Percentiles rank a stretch among this genome's conserved stretches.
Conservation (phyloP, 2,113 vertebrate species). For the Platichthys flesus region DNA sequence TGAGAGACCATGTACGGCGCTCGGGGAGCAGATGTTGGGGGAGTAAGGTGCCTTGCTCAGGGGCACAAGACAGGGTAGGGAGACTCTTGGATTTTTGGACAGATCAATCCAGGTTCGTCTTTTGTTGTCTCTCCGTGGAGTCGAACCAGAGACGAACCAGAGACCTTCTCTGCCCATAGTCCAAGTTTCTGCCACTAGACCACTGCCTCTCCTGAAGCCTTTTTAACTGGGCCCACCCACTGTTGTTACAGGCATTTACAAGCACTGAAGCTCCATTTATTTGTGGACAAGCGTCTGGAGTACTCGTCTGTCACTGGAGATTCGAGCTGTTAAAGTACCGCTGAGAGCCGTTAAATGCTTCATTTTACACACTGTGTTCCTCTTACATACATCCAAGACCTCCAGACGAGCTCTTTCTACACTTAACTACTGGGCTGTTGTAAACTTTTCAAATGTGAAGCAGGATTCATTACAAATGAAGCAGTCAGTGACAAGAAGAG, state of each 20-base stretch:
- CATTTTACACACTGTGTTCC: slow-evolving; percentile 52
- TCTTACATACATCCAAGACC: slow-evolving; percentile 17
- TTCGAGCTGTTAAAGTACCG: slow-evolving; percentile 42
- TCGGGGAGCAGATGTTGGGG: no score
- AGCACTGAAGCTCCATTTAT: slow-evolving; percentile 31
- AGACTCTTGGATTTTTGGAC: no score
- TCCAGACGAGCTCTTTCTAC: slow-evolving; percentile 28
- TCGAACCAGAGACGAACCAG: no score
- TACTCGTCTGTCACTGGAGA: slow-evolving; percentile 45
- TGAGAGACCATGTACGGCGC: no score
- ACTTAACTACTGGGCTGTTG: slow-evolving; percentile 48
- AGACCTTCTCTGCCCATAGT: no score
- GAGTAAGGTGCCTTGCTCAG: no score
- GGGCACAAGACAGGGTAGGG: no score
- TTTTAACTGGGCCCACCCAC: slow-evolving; percentile 54
- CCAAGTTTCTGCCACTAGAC: no score
- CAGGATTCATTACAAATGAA: slow-evolving; percentile 23
- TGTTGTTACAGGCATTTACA: slow-evolving; percentile 42
- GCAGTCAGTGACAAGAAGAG: slow-evolving; percentile 28
- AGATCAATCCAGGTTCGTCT: no score
- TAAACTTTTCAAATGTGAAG: slow-evolving; percentile 52
- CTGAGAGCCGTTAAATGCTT: slow-evolving; percentile 45
- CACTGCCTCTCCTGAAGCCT: no score
- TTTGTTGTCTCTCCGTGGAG: no score
- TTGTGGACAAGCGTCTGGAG: slow-evolving; percentile 49